phyloP scores from a whole-genome alignment of 2,113 vertebrate genomes.

The Rattus norvegicus region GRCr8 NC_086021.1:48656501-48657000 shows the following conservation, averaged over 20 bases:
- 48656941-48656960: not conserved
- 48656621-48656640: conserved; percentile 21
- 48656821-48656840: conserved; percentile 65
- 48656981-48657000: conserved; percentile 57
- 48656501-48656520: conserved; percentile 67
- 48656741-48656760: conserved; percentile 62
- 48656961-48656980: conserved; percentile 56
- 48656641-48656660: conserved; percentile 58
- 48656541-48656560: conserved; percentile 9
- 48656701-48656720: conserved; percentile 64
- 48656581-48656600: not conserved
- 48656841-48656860: conserved; percentile 60
- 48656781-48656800: conserved; percentile 71
- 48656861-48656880: conserved; percentile 48
- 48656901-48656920: conserved; percentile 28
- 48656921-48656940: not conserved
- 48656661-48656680: conserved; percentile 28
- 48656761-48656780: conserved; percentile 60
- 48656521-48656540: conserved; percentile 37
- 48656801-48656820: conserved; percentile 67
- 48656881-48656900: not conserved
- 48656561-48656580: conserved; percentile 20
- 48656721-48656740: conserved; percentile 61
- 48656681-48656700: conserved; percentile 58
- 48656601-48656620: not conserved